Evolutionary conservation across 2,113 vertebrate genomes (phyloP).

Genomic region (Rattus rattus): DNA sequence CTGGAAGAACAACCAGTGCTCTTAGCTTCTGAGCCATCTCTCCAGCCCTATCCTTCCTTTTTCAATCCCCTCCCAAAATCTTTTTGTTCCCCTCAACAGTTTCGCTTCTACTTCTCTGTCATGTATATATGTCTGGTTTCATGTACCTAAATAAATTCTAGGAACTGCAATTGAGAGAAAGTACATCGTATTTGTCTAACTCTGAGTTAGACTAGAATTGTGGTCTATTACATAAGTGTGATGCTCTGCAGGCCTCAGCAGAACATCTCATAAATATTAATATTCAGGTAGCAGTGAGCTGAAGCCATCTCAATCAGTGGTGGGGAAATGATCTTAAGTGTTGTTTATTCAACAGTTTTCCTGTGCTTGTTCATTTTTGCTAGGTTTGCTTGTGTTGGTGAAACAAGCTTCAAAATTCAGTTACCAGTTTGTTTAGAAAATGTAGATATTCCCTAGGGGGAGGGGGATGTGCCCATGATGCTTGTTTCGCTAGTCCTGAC

Average conservation of each 20-base stretch:
- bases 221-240: not conserved
- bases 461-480: rapidly evolving
- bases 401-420: not conserved
- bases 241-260: not conserved
- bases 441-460: too few species aligned
- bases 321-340: not conserved
- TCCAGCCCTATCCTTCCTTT: not conserved
- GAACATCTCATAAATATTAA: not conserved
- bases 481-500: not conserved
- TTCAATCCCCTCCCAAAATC: not conserved
- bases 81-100: not conserved
- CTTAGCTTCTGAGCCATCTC: too few species aligned
- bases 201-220: not conserved
- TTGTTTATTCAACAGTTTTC: not conserved
- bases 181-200: not conserved
- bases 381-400: not conserved
- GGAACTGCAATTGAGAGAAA: not conserved
- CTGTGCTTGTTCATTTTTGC: not conserved
- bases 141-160: not conserved
- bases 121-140: not conserved
- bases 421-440: not conserved
- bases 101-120: not conserved
- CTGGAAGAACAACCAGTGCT: too few species aligned
- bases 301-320: not conserved
- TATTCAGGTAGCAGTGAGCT: not conserved